Evolutionary conservation across 1,140 invertebrate species (phyloP).

Genomic region (Dryas iulia): DNA sequence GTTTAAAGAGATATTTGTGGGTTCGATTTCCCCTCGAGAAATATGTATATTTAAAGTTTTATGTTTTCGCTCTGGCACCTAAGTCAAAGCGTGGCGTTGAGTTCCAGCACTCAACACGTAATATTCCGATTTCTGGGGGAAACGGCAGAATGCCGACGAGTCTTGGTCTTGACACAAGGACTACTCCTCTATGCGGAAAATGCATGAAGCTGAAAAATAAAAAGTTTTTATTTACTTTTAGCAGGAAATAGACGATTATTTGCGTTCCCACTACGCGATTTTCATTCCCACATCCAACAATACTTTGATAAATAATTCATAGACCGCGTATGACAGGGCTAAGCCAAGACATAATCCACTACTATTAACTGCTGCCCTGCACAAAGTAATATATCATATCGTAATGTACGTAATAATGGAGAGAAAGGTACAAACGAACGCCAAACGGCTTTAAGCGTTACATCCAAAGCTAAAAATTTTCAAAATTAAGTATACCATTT

Average conservation of each 20-base stretch:
- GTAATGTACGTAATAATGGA: constrained; percentile 17
- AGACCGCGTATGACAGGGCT: constrained; percentile 30
- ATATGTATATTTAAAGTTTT: too few relatives aligned
- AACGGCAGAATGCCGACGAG: too few relatives aligned
- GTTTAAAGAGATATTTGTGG: too few relatives aligned
- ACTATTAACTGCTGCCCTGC: constrained; percentile 8
- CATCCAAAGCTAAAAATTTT: constrained; percentile 28
- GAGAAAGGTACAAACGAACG: constrained; percentile 7
- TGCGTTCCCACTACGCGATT: not conserved
- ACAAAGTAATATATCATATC: constrained; percentile 36
- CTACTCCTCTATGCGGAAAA: too few relatives aligned
- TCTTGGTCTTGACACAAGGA: too few relatives aligned
- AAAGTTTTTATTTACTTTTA: too few relatives aligned
- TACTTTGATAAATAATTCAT: constrained; percentile 37
- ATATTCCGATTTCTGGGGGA: too few relatives aligned
- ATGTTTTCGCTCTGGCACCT: too few relatives aligned
- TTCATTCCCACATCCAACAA: constrained; percentile 30
- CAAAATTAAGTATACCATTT: constrained; percentile 35
- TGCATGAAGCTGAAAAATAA: too few relatives aligned
- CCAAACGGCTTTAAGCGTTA: constrained; percentile 17
- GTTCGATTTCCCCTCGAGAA: too few relatives aligned
- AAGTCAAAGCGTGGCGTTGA: too few relatives aligned
- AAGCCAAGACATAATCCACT: constrained; percentile 32
- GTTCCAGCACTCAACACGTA: too few relatives aligned
- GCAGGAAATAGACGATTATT: not conserved